These are phyloP conservation scores for Cynopterus brachyotis DNA, from an alignment of 2,113 vertebrate genomes.

Conservation along the genomic window DNA sequence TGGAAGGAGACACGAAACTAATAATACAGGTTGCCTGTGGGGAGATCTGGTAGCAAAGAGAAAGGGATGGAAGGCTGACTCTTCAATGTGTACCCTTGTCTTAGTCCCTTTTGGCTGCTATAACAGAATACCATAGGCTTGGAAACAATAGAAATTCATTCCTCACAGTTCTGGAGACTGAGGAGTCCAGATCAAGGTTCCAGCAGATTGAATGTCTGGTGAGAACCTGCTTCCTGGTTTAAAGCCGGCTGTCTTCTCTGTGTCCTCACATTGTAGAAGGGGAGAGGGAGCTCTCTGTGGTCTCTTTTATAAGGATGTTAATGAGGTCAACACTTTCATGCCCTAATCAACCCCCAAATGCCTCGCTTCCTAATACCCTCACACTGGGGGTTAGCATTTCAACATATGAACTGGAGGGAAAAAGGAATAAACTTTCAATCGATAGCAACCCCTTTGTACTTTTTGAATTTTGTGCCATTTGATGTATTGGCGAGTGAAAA, in stretches of 20 bases:
- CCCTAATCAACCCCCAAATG: not conserved
- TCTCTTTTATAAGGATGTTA: not conserved
- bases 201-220: not conserved
- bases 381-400: not conserved
- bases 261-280: not conserved
- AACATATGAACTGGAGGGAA: not conserved
- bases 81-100: not conserved
- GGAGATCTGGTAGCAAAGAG: not conserved
- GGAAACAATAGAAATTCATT: not conserved
- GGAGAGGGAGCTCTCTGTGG: not conserved
- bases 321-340: not conserved
- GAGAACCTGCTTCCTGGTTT: not conserved
- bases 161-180: not conserved
- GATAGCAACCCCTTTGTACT: not conserved
- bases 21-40: not conserved
- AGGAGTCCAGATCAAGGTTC: not conserved
- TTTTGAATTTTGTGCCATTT: not conserved
- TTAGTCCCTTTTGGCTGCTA: not conserved
- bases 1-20: not conserved
- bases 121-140: not conserved
- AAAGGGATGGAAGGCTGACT: not conserved
- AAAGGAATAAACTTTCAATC: not conserved
- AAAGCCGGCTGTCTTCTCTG: not conserved
- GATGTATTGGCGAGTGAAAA: not conserved
- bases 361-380: not conserved